Evolutionary conservation across 1,140 invertebrate species (phyloP), one percentile per base, ranked within the genome.

Genomic region (Dryas iulia): DNA sequence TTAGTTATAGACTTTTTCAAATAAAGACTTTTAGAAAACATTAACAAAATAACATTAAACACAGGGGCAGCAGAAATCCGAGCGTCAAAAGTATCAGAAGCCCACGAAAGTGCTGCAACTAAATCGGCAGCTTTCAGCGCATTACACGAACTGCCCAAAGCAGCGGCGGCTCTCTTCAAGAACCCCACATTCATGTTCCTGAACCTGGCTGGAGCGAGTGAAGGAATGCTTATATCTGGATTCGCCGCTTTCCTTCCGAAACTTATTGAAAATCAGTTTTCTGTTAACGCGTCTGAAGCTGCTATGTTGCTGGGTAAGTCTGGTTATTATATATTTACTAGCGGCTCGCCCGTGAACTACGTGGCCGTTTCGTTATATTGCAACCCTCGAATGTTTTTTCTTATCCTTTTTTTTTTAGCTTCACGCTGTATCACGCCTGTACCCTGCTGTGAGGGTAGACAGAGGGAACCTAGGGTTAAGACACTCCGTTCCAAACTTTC

Each of bases 181-280:
- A 97, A 97, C 86, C 95, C 96, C 0, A 96, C 96, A 1, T 97
- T 97, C 87, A 93, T 97, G 80, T 96, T 96, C 85, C 84, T 97
- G 1, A 97, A 96, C 78, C 79, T 97, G 60, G 96, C 96, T 2
- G 96, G 95, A 1, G 95, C 96, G 0, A 94, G 94, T 53, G 96
- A 97, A 85, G 96, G 96, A 14, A 90, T 97, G 76, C 89, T 97
- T 0, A 93, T 97, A 4, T 94, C 95, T 0, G 96, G 96, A 0
- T 96, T 97, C 78, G 95, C 96, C 0, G 95, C 96, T 0, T 97
- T 97, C 78, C 88, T 96, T 64, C 96, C 96, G 0, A 97, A 97
- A 82, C 93, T 96, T 61, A 96, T 97, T 57, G 96, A 98, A 88
- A 96, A 96, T 84, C 96, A 97, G 89, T 97, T 96, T 77, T 95